phyloP scores from a whole-genome alignment of 2,797 vertebrate genomes.

The Nannoperca australis region DNA sequence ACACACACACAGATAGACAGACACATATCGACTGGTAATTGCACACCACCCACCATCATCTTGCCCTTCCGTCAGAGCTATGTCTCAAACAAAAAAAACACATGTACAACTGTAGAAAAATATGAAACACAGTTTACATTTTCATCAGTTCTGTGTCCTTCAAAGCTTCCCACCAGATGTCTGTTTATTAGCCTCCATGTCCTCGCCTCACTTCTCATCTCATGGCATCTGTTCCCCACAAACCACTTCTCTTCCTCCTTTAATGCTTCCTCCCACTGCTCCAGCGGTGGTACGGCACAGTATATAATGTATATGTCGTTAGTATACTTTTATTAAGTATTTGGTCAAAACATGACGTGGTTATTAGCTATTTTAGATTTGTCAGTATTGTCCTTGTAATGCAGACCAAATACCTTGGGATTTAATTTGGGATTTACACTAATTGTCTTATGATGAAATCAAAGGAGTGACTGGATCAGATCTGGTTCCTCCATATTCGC shows the following conservation, averaged over 20 bases:
- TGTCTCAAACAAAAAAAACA: constrained; percentile 41
- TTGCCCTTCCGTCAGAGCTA: constrained; percentile 38
- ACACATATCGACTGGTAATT: constrained; percentile 67
- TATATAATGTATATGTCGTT: background rate
- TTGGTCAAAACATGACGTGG: background rate
- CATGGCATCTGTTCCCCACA: constrained; percentile 47
- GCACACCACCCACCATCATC: constrained; percentile 52
- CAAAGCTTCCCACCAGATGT: constrained; percentile 52
- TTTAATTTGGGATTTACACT: background rate
- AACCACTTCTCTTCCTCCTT: constrained; percentile 3
- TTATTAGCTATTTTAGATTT: background rate
- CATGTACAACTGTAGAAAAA: constrained; percentile 47
- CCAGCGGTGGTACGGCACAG: background rate
- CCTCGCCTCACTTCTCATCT: constrained; percentile 35
- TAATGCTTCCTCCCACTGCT: constrained; percentile 4
- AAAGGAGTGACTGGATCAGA: background rate
- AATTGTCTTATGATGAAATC: background rate
- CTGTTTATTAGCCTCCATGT: constrained; percentile 56
- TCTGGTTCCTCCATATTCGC: background rate
- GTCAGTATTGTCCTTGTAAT: background rate
- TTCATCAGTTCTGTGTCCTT: constrained; percentile 60
- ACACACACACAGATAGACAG: constrained; percentile 44
- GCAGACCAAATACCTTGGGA: background rate
- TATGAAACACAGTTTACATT: constrained; percentile 57
- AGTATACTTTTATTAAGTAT: background rate